Conservation (phyloP, 2,797 vertebrate species). For the Danio kyathit region DNA sequence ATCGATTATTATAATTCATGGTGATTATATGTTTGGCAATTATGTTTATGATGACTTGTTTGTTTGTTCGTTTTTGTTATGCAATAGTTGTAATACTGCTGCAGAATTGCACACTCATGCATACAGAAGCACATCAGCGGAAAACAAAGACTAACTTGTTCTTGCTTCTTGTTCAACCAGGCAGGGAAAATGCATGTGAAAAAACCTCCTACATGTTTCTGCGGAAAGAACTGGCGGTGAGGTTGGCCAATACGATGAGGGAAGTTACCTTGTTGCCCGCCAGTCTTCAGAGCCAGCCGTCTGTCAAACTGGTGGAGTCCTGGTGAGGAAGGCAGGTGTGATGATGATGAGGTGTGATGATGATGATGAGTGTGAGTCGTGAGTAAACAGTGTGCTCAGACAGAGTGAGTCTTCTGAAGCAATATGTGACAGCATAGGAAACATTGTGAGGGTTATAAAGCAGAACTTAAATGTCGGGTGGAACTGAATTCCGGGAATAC, state of each 20-base stretch:
- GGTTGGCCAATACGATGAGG: slow-evolving; percentile 89
- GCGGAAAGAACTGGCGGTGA: slow-evolving; percentile 86
- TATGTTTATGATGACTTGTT: neutral
- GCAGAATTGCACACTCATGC: slow-evolving; percentile 3
- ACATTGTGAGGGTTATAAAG: neutral
- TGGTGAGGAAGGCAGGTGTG: slow-evolving; percentile 76
- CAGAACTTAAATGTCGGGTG: neutral
- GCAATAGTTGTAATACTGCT: neutral
- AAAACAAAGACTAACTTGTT: slow-evolving; percentile 4
- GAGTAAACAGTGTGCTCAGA: neutral
- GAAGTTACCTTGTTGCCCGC: slow-evolving; percentile 87
- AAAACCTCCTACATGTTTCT: slow-evolving; percentile 90
- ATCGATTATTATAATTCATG: no score
- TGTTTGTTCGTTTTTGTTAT: neutral
- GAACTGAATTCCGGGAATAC: neutral
- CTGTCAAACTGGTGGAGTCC: slow-evolving; percentile 84
- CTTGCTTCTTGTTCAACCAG: slow-evolving; percentile 64
- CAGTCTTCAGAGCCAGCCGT: slow-evolving; percentile 84
- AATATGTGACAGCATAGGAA: neutral
- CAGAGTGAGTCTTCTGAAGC: neutral
- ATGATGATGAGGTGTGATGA: neutral
- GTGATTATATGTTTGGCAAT: neutral
- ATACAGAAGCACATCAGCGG: neutral
- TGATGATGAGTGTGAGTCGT: slow-evolving; percentile 10
- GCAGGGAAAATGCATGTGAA: slow-evolving; percentile 88